Evolutionary conservation across 2,113 vertebrate genomes (phyloP), one percentile per base, ranked within the genome.

Genomic region (Macaca mulatta): DNA sequence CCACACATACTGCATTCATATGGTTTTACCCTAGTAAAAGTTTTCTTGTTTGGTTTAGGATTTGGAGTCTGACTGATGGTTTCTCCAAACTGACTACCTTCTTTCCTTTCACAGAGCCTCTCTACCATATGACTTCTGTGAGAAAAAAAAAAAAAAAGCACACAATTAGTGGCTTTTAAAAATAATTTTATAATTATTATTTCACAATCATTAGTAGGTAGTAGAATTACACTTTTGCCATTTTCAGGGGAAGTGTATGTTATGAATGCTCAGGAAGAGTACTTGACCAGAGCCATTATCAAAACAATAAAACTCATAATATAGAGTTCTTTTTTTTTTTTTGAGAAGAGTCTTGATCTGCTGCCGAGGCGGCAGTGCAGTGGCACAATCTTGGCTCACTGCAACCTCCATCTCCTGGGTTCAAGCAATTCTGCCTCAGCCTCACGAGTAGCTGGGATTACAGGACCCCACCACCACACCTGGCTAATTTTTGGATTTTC

Each of bases 1-100:
- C 97, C 96, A 81, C 95, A 98, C 5, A 97, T 64, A 8, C 52
- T 69, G 61, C 98, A 98, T 64, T 95, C 86, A 72, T 95, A 92
- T 0, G 96, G 80, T 88, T 95, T 98, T 69, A 89, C 89, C 93
- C 93, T 95, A n/a, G 95, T 90, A 52, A 72, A 43, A 81, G 86
- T 91, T 83, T 84, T 97, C 81, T 96, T 93, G 38, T 97, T 93
- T 72, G 70, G n/a, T 70, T 90, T 96, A 22, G 87, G 86, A 86
- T 93, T 94, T 74, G 86, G 85, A 45, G 55, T 77, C 38, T 83
- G 96, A 83, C 30, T 86, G 81, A 90, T 69, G 12, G 22, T 48
- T 78, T 96, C 90, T 57, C 40, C 64, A 80, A 55, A 92, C 0
- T 67, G 90, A 92, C 38, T 67, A 74, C 61, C 74, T 89, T 84